These are phyloP conservation scores for Tiliqua scincoides DNA, from an alignment of 2,113 vertebrate genomes.

Conservation along the genomic window DNA sequence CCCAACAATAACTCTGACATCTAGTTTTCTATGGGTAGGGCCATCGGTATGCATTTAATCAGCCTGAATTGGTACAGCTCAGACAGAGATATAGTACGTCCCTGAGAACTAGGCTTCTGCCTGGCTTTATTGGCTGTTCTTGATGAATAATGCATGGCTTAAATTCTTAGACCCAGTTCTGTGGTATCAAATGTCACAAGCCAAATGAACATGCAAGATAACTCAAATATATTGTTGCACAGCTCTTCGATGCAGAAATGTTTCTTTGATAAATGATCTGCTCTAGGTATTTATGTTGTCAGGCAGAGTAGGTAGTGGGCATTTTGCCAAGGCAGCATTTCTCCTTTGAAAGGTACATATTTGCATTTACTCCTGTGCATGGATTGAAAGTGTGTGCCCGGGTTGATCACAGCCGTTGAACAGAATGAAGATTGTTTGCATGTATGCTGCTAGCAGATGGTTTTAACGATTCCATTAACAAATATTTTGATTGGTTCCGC, in stretches of 20 bases:
- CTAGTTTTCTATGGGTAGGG: neutral
- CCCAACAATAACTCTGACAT: neutral
- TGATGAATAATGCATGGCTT: neutral
- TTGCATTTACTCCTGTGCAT: slow-evolving; percentile 57
- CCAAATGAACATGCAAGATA: neutral
- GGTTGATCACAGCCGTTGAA: neutral
- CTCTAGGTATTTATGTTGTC: slow-evolving; percentile 34
- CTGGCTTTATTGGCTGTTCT: neutral
- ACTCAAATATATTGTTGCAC: neutral
- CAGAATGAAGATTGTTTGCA: neutral
- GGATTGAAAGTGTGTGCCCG: neutral
- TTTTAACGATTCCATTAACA: neutral
- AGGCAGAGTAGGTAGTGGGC: slow-evolving; percentile 43
- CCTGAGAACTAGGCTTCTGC: neutral
- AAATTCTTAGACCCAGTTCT: neutral
- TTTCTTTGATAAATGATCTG: slow-evolving; percentile 7
- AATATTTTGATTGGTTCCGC: neutral
- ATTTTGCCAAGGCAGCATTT: slow-evolving; percentile 54
- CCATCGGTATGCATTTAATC: neutral
- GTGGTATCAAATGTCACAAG: neutral
- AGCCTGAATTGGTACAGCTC: neutral
- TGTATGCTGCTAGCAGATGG: neutral
- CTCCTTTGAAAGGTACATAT: slow-evolving; percentile 50
- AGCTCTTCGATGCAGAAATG: neutral
- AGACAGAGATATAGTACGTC: no score